Base-by-base conservation (phyloP, 2,888 invertebrate genomes). In the Drosophila borealis region DNA sequence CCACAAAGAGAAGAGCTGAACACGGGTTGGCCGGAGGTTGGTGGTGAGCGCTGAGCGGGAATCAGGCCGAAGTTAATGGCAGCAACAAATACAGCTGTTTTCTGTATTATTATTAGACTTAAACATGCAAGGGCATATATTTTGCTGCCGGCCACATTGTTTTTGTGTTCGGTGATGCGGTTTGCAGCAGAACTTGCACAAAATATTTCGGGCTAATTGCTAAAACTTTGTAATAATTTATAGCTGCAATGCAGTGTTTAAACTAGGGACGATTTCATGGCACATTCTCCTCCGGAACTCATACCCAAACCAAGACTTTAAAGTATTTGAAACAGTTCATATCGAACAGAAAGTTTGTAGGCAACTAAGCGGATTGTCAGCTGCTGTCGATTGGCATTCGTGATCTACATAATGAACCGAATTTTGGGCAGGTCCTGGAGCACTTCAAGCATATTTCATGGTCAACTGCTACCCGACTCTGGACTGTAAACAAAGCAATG, bases 71-170 rank as follows among this genome's bases (percentile, higher is more conserved):
- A 54, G 59, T 54, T 56, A 54, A 59, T 53, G 25, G 48, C 60
- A 69, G 51, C 48, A 65, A 67, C 70, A 69, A 56, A 41, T 51
- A 49, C 67, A 74, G 50, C 59, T 64, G 59, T 70, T 83, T 84
- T 74, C 73, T 72, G 77, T 79, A 68, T 61, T 85, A 72, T 83
- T 77, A 84, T 83, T 81, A 79, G 74, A 70, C 75, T 70, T 74
- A 51, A 83, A 75, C 84, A 84, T 84, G 84, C 86, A 83, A 81
- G 73, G 56, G 74, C 72, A 81, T 75, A 79, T 83, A 81, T 83
- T 77, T 76, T 74, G 56, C 8, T 65, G 51, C 42, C 59, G 46
- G 37, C 78, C 79, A 74, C 60, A 59, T 37, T 74, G 57, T 59
- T 61, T 60, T 55, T 68, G 62, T 69, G 61, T 65, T 46, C 25